These are phyloP conservation scores for Cladopsammia gracilis DNA, from an alignment of 64 coral and sea anemone species.

Conservation along the genomic window DNA sequence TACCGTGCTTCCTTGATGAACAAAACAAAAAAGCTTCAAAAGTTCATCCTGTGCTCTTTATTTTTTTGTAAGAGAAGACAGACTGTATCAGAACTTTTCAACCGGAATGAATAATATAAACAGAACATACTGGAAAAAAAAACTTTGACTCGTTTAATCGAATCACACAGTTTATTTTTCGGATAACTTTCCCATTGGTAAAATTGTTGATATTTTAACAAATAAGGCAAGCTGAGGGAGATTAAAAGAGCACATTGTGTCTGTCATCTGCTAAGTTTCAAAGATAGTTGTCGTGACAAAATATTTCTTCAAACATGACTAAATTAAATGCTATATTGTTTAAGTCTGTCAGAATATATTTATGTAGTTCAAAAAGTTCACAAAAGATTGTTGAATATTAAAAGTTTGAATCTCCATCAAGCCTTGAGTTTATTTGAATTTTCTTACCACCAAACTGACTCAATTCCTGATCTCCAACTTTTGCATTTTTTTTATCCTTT, in stretches of 20 bases:
- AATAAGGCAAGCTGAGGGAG: background rate
- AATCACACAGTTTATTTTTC: too few relatives aligned
- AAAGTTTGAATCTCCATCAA: conserved; percentile 7
- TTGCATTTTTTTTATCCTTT: too few relatives aligned
- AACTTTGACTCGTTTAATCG: background rate
- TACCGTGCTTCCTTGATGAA: background rate
- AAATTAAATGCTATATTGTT: conserved; percentile 33
- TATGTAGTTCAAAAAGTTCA: conserved; percentile 36
- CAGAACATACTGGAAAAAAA: too few relatives aligned
- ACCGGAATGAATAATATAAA: too few relatives aligned
- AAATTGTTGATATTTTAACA: background rate
- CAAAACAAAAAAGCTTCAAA: background rate
- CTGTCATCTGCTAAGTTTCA: background rate
- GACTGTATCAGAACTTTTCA: too few relatives aligned
- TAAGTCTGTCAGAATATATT: conserved; percentile 28
- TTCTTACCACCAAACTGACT: background rate
- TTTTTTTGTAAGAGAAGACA: too few relatives aligned
- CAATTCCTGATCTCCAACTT: too few relatives aligned
- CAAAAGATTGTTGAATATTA: conserved; percentile 20
- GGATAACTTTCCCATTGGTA: background rate
- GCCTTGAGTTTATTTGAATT: background rate
- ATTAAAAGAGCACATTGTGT: background rate
- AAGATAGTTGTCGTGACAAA: background rate
- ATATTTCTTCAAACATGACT: conserved; percentile 18
- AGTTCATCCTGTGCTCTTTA: too few relatives aligned